Conservation (phyloP, 1,140 invertebrate genomes). For the Elymnias hypermnestra region DNA sequence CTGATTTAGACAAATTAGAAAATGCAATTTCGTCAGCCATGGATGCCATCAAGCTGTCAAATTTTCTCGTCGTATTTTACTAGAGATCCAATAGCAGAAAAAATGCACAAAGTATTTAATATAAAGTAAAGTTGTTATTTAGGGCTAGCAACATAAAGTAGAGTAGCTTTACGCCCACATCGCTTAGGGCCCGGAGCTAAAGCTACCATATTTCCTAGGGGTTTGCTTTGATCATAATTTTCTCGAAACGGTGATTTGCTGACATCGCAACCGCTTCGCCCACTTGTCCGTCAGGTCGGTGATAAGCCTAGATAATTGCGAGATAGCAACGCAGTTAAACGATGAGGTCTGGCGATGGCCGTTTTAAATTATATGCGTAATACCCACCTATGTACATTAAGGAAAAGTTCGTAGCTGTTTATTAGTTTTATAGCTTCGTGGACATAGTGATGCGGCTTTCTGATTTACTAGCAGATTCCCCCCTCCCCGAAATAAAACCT, state of each 20-base stretch:
- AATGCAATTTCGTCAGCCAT: no score
- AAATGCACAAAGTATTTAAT: no score
- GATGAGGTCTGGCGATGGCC: constrained; percentile 10
- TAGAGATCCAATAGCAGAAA: no score
- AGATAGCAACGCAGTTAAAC: constrained; percentile 25
- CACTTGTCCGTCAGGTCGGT: constrained; percentile 23
- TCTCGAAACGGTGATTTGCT: constrained; percentile 36
- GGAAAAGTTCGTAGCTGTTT: constrained; percentile 4
- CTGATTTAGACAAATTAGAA: no score
- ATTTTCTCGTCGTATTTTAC: no score
- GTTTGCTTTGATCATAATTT: constrained; percentile 30
- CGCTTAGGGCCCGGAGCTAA: constrained; percentile 10
- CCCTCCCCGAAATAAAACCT: no score
- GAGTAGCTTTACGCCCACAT: constrained; percentile 9
- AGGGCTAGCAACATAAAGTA: no score
- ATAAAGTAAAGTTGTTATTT: no score
- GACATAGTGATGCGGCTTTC: no score
- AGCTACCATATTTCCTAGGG: constrained; percentile 29
- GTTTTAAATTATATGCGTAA: constrained; percentile 16
- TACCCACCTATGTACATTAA: constrained; percentile 9
- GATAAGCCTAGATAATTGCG: constrained; percentile 38
- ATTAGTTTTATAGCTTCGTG: neutral
- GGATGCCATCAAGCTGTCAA: no score
- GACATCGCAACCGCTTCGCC: constrained; percentile 31
- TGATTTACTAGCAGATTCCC: no score